A percentile compares a stretch with the other conserved stretches of the same genome.
Conservation (phyloP, 2,888 invertebrate genomes). For the Cataglyphis livida region DNA sequence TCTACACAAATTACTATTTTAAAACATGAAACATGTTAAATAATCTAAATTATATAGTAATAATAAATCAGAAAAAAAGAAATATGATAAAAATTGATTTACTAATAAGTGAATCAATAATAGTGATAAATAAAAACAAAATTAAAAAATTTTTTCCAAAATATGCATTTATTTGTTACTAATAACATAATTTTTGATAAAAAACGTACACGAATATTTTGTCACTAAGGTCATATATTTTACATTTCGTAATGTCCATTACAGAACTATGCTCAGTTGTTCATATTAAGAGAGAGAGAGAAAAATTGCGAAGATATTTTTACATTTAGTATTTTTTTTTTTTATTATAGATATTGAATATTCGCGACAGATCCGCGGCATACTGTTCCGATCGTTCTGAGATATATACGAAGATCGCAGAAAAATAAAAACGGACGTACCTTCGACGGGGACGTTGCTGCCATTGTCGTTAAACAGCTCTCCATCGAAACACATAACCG, state of each 20-base stretch:
- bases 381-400: background rate
- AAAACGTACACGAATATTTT: background rate
- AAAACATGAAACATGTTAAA: background rate
- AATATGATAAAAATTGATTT: background rate
- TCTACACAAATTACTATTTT: background rate
- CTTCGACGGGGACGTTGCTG: conserved; percentile 92
- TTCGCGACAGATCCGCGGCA: background rate
- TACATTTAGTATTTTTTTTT: background rate
- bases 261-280: conserved; percentile 1
- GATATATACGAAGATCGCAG: background rate
- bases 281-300: background rate
- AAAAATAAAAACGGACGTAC: conserved; percentile 85
- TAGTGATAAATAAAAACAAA: background rate
- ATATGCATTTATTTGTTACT: background rate
- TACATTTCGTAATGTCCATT: conserved; percentile 4
- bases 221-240: background rate
- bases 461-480: conserved; percentile 88
- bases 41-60: background rate
- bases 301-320: background rate
- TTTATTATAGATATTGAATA: background rate
- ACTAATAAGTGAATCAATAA: background rate
- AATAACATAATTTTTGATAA: background rate
- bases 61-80: background rate
- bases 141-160: background rate
- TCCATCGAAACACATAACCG: conserved; percentile 82